A percentile compares a stretch with the other conserved stretches of the same genome.
Conservation (phyloP, 2,113 vertebrate genomes). For the Melanostigma gelatinosum region DNA sequence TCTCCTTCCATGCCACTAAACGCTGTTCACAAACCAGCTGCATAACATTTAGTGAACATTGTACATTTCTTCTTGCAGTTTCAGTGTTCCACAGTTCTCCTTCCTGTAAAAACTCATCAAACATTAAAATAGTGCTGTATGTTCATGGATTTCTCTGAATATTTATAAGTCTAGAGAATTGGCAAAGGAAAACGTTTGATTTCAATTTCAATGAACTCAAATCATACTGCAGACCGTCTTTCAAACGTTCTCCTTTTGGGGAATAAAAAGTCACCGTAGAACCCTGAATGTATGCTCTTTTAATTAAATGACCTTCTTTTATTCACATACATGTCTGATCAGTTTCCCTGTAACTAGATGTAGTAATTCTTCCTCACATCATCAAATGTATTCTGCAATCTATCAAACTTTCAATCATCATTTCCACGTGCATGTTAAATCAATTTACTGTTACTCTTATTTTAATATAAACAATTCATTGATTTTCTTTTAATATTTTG, state of each 20-base stretch:
- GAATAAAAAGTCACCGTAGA: constrained; percentile 21
- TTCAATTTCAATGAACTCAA: not conserved
- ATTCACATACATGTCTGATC: constrained; percentile 11
- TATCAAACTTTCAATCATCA: not conserved
- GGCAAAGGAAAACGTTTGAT: not conserved
- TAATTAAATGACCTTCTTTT: constrained; percentile 18
- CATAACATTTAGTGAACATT: constrained; percentile 57
- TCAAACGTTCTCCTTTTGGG: not conserved
- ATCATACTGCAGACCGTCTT: not conserved
- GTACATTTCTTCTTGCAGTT: constrained; percentile 41
- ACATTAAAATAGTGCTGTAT: not conserved
- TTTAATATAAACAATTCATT: not conserved
- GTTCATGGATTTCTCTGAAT: not conserved
- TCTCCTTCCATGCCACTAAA: constrained; percentile 65
- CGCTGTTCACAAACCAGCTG: constrained; percentile 23
- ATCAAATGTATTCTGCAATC: not conserved
- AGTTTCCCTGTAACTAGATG: constrained; percentile 15
- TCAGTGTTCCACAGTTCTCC: constrained; percentile 49
- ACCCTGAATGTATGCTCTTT: constrained; percentile 40
- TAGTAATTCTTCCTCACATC: constrained; percentile 7
- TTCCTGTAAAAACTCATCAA: not conserved
- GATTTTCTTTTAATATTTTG: not conserved
- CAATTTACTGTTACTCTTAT: not conserved
- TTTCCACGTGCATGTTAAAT: constrained; percentile 5
- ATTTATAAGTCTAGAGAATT: constrained; percentile 5